phyloP scores from a whole-genome alignment of 1,140 invertebrate species.

The Drosophila subpulchrella region DNA sequence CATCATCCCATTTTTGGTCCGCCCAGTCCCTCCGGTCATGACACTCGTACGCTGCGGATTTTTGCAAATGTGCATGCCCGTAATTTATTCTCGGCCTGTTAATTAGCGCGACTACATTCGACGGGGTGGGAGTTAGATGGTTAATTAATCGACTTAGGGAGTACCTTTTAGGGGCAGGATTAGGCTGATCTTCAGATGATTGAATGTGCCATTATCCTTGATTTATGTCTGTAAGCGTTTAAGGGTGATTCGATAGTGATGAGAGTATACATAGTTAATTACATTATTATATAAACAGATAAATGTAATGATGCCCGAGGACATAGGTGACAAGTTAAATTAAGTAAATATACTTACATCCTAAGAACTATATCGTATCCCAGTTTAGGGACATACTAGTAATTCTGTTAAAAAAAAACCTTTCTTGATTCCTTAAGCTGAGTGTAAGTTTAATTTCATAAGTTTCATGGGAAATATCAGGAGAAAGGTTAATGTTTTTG shows the following conservation, averaged over 20 bases:
- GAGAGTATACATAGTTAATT: too few relatives aligned
- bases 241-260: not conserved
- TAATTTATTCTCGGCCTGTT: slow-evolving; percentile 76
- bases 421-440: too few relatives aligned
- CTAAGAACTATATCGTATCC: too few relatives aligned
- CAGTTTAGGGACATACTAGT: too few relatives aligned
- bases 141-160: not conserved
- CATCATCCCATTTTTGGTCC: slow-evolving; percentile 1
- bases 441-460: too few relatives aligned
- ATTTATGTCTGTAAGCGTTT: not conserved
- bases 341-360: too few relatives aligned
- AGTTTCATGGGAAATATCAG: too few relatives aligned
- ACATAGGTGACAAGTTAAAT: too few relatives aligned
- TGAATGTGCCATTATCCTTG: not conserved
- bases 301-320: too few relatives aligned
- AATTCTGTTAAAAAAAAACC: too few relatives aligned
- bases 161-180: not conserved
- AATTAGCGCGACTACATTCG: slow-evolving; percentile 65
- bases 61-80: slow-evolving; percentile 57
- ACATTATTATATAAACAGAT: too few relatives aligned
- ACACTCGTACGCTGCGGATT: slow-evolving; percentile 42
- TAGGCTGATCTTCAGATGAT: not conserved
- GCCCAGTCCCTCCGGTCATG: slow-evolving; percentile 19
- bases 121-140: not conserved
- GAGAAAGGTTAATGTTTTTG: too few relatives aligned